phyloP scores from a whole-genome alignment of 1,140 invertebrate species.

The Drosophila repleta region DNA sequence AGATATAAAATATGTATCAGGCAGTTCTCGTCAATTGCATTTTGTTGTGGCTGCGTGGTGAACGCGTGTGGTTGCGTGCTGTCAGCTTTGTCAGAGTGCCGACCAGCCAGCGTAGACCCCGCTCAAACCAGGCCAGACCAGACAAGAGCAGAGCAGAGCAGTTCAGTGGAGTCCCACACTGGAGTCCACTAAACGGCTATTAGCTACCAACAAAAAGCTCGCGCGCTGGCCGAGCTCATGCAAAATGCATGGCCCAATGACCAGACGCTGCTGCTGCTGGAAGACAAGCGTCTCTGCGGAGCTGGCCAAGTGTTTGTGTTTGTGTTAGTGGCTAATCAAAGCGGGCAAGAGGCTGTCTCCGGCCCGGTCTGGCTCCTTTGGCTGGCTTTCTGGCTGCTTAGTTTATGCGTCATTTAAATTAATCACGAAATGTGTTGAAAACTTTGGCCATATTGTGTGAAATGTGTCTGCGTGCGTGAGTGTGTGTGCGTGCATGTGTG shows the following conservation, averaged over 20 bases:
- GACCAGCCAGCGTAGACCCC: not conserved
- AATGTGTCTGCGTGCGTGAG: constrained; percentile 9
- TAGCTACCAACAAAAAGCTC: constrained; percentile 47
- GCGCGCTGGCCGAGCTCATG: constrained; percentile 50
- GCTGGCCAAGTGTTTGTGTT: constrained; percentile 38
- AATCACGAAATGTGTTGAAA: constrained; percentile 76
- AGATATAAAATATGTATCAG: constrained; percentile 38
- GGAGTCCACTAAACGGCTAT: constrained; percentile 75
- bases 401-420: constrained; percentile 73
- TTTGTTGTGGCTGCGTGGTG: constrained; percentile 31
- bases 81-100: constrained; percentile 34
- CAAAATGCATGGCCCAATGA: constrained; percentile 70
- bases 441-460: constrained; percentile 50
- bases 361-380: constrained; percentile 11
- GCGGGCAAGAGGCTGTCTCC: constrained; percentile 48
- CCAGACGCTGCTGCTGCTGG: constrained; percentile 46
- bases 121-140: not conserved
- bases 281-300: constrained; percentile 65
- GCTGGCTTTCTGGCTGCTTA: constrained; percentile 28
- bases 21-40: constrained; percentile 37
- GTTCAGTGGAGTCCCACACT: constrained; percentile 42
- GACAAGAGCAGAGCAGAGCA: not conserved
- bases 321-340: constrained; percentile 76
- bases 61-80: constrained; percentile 41
- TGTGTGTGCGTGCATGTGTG: constrained; percentile 7